phyloP scores from a whole-genome alignment of 2,888 invertebrate genomes.

The Idaea biselata region DNA sequence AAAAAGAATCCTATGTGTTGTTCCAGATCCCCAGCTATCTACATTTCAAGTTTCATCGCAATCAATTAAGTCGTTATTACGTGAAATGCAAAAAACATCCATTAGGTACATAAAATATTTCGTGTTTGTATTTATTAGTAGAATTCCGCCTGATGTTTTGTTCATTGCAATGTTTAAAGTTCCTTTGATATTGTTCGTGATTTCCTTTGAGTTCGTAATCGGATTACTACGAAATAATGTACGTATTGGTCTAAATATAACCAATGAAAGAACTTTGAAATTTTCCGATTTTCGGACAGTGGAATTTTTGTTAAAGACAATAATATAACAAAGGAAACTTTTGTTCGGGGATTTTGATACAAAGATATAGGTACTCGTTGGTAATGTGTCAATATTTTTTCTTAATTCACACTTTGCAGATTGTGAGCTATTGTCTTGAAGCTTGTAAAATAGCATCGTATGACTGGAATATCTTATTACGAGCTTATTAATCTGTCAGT shows the following conservation, averaged over 20 bases:
- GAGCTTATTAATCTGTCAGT: too few species aligned
- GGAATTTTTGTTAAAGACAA: not conserved
- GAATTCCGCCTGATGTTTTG: not conserved
- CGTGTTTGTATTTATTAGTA: not conserved
- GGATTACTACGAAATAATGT: not conserved
- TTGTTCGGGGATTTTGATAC: not conserved
- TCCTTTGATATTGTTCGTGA: not conserved
- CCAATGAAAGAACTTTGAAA: not conserved
- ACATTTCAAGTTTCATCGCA: too few species aligned
- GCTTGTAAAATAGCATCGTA: too few species aligned
- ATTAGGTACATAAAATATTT: not conserved
- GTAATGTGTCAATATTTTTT: too few species aligned
- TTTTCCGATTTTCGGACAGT: not conserved
- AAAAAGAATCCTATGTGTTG: too few species aligned
- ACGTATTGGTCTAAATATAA: not conserved
- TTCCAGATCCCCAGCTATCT: too few species aligned
- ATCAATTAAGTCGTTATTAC: too few species aligned
- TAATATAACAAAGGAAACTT: too few species aligned
- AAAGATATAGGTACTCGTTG: not conserved
- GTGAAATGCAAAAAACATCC: too few species aligned
- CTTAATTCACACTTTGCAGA: too few species aligned
- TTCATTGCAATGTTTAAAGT: not conserved
- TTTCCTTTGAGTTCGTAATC: not conserved
- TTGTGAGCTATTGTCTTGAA: too few species aligned
- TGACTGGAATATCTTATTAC: too few species aligned